Evolutionary conservation across 2,888 invertebrate genomes (phyloP).

Genomic region (Aleiodes leptofemur): DNA sequence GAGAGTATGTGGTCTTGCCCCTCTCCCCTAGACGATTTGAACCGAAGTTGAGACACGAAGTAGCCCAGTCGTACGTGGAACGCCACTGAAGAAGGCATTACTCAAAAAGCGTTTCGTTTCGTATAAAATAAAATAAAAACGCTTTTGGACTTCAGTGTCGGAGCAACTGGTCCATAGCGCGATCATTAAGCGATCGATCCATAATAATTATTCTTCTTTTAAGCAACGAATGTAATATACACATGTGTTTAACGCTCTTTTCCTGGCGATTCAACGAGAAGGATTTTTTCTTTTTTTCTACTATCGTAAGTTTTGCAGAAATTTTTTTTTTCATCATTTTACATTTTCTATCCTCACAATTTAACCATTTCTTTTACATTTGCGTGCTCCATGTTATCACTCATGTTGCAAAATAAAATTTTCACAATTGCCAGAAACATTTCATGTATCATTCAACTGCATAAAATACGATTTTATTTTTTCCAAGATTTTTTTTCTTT

Average conservation of each 20-base stretch:
- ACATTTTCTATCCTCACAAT: background rate
- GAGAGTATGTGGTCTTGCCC: too few species aligned
- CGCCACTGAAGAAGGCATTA: slow-evolving; percentile 41
- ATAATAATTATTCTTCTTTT: slow-evolving; percentile 5
- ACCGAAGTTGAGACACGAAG: slow-evolving; percentile 14
- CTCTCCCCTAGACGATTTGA: slow-evolving; percentile 25
- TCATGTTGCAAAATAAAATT: too few species aligned
- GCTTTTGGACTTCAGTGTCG: slow-evolving; percentile 70
- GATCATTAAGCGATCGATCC: slow-evolving; percentile 46
- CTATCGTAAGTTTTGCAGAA: background rate
- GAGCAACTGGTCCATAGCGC: slow-evolving; percentile 71
- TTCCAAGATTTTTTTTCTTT: too few species aligned
- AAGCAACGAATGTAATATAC: background rate
- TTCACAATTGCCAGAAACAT: too few species aligned
- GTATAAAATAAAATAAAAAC: slow-evolving; percentile 39
- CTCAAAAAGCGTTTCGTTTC: slow-evolving; percentile 6
- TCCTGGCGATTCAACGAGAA: slow-evolving; percentile 23
- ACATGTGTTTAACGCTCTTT: slow-evolving; percentile 23
- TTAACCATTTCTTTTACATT: background rate
- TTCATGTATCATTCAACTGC: too few species aligned
- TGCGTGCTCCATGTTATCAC: background rate
- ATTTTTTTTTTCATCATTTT: background rate
- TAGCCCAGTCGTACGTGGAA: slow-evolving; percentile 48
- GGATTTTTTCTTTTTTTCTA: slow-evolving; percentile 28
- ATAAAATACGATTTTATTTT: too few species aligned